Evolutionary conservation across 2,797 vertebrate species (phyloP).

Genomic region (Prunella strophiata): DNA sequence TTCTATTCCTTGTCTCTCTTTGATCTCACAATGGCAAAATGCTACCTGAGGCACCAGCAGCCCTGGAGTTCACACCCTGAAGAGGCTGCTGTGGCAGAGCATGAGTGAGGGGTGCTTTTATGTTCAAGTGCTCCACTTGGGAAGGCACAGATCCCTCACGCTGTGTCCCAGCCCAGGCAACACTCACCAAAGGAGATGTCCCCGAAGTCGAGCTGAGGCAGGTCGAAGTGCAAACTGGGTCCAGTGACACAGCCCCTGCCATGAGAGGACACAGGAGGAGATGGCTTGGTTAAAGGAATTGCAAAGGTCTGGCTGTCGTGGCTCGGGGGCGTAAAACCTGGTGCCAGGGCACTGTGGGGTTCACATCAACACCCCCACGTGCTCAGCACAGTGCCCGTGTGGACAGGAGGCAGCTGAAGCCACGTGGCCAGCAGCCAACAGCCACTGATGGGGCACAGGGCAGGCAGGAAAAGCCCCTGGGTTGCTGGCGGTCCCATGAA

Average conservation of each 20-base stretch:
- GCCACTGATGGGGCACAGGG: neutral
- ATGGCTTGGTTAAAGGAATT: neutral
- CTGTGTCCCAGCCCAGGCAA: neutral
- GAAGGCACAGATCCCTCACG: accelerated
- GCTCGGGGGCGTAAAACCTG: accelerated
- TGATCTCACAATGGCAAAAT: neutral
- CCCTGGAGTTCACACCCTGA: neutral
- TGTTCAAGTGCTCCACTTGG: neutral
- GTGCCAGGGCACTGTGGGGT: neutral
- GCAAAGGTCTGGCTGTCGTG: neutral
- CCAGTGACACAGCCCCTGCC: slow-evolving; percentile 86
- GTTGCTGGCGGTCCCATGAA: neutral
- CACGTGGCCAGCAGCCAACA: neutral
- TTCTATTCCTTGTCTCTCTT: neutral
- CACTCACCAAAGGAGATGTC: no score
- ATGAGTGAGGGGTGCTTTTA: neutral
- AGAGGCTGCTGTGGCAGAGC: neutral
- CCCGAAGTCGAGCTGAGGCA: no score
- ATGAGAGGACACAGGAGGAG: neutral
- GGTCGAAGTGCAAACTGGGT: slow-evolving; percentile 88
- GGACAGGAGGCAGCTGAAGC: neutral
- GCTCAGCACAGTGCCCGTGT: neutral
- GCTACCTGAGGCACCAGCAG: neutral
- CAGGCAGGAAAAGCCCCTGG: neutral
- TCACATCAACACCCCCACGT: neutral